Evolutionary conservation across 2,888 invertebrate species (phyloP), one percentile per base, ranked within the genome.

Genomic region (Tenthredo amoena): DNA sequence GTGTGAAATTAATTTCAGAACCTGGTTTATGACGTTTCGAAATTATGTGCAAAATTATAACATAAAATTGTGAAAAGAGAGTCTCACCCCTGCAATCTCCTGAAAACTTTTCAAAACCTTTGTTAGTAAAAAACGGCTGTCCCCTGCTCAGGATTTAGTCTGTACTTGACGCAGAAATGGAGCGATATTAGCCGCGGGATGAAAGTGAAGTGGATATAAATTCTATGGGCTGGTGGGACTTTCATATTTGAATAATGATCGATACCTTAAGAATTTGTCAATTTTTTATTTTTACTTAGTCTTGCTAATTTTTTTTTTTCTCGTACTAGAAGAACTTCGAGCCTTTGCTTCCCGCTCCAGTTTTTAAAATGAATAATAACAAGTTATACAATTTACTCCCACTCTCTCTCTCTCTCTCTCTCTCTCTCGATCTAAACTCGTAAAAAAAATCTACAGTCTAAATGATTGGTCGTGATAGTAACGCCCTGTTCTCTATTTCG

Each of bases 381-480:
- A n/a, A 40, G 37, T 72, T n/a, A 72, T 72, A 37, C 65, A n/a
- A 6, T n/a, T 6, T n/a, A 72, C n/a, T 72, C 72, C 21, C 18
- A n/a, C 40, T 72, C 72, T 21, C n/a, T 40, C 5, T 50, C 7
- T n/a, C 55, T 55, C 26, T 65, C 4, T 72, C 15, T 47, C 4
- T 10, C 37, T 37, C 37, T 37, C 26, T 26, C 26, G 5, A 37
- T 37, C 37, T 2, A 3, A n/a, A 40, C 37, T 37, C 72, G 0
- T n/a, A 3, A 10, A 1, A 72, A 72, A 72, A 18, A 34, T 72
- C 9, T 40, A 72, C 31, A 55, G 26, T 31, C 15, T 12, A 9
- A 89, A 90, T 88, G 89, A 89, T 90, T 88, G 87, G 89, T 90
- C 86, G 88, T 88, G 88, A 89, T 90, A 87, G 89, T 83, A 87